phyloP scores from a whole-genome alignment of 2,113 vertebrate species.

The Pelecanoides urinatrix region DNA sequence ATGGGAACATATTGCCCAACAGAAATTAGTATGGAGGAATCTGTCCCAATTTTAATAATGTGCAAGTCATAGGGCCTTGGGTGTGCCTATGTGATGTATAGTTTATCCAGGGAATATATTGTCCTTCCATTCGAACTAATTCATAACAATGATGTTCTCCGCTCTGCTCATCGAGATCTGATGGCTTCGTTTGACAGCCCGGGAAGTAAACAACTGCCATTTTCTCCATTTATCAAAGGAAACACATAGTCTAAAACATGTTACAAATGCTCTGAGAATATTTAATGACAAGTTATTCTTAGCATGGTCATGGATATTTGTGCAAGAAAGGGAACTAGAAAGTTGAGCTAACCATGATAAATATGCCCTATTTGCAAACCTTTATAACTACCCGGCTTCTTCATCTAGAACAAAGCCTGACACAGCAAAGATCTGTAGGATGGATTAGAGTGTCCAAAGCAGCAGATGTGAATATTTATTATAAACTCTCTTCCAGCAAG shows the following conservation, averaged over 20 bases:
- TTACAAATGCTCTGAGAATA: neutral
- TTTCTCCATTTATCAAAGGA: neutral
- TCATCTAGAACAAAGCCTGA: constrained; percentile 79
- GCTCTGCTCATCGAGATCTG: neutral
- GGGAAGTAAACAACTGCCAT: neutral
- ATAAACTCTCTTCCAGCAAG: constrained; percentile 60
- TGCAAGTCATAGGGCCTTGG: neutral
- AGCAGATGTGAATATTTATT: constrained; percentile 81
- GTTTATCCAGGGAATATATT: neutral
- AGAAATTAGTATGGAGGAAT: neutral
- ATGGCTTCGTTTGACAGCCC: neutral
- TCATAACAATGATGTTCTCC: neutral
- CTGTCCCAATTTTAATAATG: neutral
- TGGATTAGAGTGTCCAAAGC: constrained; percentile 78
- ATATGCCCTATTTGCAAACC: constrained; percentile 72
- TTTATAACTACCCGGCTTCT: constrained; percentile 65
- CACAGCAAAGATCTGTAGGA: constrained; percentile 76
- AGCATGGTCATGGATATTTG: neutral
- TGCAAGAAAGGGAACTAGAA: constrained; percentile 35
- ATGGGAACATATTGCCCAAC: neutral
- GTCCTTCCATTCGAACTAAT: neutral
- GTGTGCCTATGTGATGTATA: neutral
- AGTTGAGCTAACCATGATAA: constrained; percentile 72
- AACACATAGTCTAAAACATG: neutral
- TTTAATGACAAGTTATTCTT: constrained; percentile 9